Evolutionary conservation across 2,797 vertebrate species (phyloP).

Genomic region (Rousettus madagascariensis): DNA sequence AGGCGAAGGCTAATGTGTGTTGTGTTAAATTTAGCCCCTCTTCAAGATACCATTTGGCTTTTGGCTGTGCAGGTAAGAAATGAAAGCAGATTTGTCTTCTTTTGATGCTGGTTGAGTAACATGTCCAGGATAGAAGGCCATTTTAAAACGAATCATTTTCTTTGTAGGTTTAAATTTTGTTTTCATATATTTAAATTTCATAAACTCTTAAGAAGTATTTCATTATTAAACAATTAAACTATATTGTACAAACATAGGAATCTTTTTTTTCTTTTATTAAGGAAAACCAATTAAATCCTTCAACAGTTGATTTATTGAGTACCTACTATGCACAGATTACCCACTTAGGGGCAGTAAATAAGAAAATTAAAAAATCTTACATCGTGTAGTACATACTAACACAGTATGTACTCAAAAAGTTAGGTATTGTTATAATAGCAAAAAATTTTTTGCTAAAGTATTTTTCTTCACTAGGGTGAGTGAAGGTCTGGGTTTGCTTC

Average conservation of each 20-base stretch:
- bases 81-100: not conserved
- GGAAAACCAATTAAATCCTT: not conserved
- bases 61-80: conserved; percentile 96
- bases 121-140: not conserved
- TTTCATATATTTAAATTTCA: not conserved
- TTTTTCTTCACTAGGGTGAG: not conserved
- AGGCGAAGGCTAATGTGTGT: conserved; percentile 98
- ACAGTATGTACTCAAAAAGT: not conserved
- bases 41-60: conserved; percentile 98
- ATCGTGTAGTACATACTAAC: not conserved
- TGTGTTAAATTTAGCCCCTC: conserved; percentile 99
- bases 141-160: not conserved
- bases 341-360: not conserved
- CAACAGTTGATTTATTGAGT: not conserved
- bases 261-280: not conserved
- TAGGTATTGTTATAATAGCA: not conserved
- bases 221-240: not conserved
- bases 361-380: not conserved
- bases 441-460: not conserved
- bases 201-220: not conserved
- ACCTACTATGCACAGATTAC: not conserved
- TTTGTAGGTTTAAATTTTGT: not conserved
- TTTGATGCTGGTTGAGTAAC: not conserved
- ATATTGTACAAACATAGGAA: not conserved
- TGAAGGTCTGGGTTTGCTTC: not conserved